A percentile compares a stretch with the other conserved stretches of the same genome.
phyloP scores from a whole-genome alignment of 1,140 invertebrate species.

The Cydia fagiglandana region DNA sequence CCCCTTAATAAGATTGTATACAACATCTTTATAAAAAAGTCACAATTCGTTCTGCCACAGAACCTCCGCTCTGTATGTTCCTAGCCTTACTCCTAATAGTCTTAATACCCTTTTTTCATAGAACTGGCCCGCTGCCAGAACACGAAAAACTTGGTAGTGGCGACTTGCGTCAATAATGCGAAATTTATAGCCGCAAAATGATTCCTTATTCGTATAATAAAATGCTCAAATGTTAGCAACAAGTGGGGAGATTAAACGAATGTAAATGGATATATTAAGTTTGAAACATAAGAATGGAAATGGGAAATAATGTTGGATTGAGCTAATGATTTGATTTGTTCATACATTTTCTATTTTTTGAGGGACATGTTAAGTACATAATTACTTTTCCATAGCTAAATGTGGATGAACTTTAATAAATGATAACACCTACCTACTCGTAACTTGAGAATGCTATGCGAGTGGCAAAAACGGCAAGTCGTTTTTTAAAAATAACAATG shows the following conservation, averaged over 20 bases:
- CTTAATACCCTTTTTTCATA: constrained; percentile 13
- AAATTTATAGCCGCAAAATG: constrained; percentile 18
- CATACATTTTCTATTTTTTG: no score
- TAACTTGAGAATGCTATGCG: no score
- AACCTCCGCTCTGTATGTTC: background rate
- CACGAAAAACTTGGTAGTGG: background rate
- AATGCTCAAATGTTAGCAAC: background rate
- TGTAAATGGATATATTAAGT: background rate
- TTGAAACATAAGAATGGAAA: background rate
- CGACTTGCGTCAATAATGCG: constrained; percentile 7
- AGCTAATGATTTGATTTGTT: no score
- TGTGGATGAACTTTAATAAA: no score
- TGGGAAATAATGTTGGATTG: background rate
- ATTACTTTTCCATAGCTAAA: no score
- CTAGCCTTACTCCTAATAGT: background rate
- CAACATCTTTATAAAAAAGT: no score
- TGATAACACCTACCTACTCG: no score
- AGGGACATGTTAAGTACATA: no score
- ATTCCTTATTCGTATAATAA: constrained; percentile 17
- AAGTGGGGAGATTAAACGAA: background rate
- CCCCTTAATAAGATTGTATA: no score
- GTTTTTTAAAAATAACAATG: no score
- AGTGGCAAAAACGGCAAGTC: no score
- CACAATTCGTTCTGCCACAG: no score
- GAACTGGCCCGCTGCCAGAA: constrained; percentile 5